phyloP scores from a whole-genome alignment of 2,113 vertebrate species.

The Empidonax alnorum region DNA sequence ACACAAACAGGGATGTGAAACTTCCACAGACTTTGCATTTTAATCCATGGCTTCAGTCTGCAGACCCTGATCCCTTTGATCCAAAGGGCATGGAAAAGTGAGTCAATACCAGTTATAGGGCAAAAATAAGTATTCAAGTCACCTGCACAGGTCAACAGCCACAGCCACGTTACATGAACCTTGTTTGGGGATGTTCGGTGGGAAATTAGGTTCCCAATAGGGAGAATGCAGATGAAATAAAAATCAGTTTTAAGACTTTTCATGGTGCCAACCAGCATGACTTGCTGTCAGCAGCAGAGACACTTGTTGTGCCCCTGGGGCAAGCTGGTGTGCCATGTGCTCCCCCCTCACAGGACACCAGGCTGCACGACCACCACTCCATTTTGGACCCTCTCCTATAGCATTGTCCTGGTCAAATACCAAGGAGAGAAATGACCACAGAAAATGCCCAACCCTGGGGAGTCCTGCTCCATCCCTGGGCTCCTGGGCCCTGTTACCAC shows the following conservation, averaged over 20 bases:
- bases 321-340: background rate
- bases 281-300: background rate
- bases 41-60: background rate
- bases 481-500: background rate
- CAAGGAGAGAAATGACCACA: background rate
- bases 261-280: background rate
- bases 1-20: background rate
- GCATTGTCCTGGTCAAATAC: background rate
- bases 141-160: background rate
- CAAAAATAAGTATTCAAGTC: background rate
- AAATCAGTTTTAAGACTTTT: background rate
- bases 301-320: background rate
- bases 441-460: background rate
- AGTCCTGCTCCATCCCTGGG: background rate
- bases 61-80: background rate
- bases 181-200: background rate
- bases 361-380: background rate
- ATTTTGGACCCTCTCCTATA: background rate
- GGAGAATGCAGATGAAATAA: background rate
- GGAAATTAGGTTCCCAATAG: background rate
- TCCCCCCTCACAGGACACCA: background rate
- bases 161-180: accelerated
- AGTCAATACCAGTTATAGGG: background rate
- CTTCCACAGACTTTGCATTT: background rate
- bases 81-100: background rate